phyloP scores from a whole-genome alignment of 2,113 vertebrate species.

The Zapornia atra region DNA sequence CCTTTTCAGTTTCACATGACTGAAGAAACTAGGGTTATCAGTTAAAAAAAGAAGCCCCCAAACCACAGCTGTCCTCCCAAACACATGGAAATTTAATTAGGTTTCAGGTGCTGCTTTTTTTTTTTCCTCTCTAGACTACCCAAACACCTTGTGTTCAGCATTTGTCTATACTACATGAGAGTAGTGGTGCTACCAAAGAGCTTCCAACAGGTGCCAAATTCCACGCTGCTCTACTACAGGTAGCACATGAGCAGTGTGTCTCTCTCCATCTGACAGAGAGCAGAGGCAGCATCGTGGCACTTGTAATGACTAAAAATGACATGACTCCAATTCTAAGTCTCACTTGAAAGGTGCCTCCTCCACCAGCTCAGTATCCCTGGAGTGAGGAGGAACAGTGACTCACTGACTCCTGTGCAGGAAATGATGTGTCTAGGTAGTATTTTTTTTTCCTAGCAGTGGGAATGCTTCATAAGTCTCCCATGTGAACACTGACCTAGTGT shows the following conservation, averaged over 20 bases:
- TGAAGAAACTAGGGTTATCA: not conserved
- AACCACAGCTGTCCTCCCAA: not conserved
- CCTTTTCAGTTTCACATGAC: not conserved
- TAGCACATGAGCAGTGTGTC: not conserved
- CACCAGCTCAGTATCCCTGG: not conserved
- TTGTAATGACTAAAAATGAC: not conserved
- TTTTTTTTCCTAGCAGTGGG: not conserved
- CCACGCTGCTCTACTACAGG: not conserved
- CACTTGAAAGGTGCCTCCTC: not conserved
- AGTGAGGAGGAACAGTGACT: not conserved
- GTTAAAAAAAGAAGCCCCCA: not conserved
- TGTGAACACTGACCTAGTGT: not conserved
- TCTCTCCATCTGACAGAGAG: not conserved
- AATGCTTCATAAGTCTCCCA: not conserved
- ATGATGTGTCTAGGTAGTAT: rapidly evolving
- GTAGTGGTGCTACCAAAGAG: not conserved
- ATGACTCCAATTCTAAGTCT: not conserved
- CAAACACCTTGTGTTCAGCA: not conserved
- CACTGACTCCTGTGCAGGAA: not conserved
- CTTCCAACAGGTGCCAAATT: not conserved
- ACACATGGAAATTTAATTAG: not conserved
- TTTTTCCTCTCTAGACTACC: not conserved
- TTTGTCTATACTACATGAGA: rapidly evolving
- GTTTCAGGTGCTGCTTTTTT: not conserved
- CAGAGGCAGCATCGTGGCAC: not conserved